These are phyloP conservation scores for Pagetopsis macropterus DNA, from an alignment of 2,797 vertebrate species.

Conservation along the genomic window DNA sequence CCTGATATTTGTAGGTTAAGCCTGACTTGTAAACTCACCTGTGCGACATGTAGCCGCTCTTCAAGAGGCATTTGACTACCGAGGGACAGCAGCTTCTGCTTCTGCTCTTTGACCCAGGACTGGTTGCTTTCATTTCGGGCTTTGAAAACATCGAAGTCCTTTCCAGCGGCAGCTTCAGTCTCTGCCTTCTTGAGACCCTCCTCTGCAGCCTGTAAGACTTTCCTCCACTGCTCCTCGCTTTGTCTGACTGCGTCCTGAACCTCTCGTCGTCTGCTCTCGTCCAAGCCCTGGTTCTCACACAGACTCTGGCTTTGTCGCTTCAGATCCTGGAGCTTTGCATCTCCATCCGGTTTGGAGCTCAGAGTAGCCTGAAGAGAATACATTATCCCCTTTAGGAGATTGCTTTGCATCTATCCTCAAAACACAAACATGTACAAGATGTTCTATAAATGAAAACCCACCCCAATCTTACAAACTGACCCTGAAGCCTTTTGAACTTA, in stretches of 20 bases:
- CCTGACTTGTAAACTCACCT: constrained; percentile 76
- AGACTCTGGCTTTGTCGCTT: constrained; percentile 56
- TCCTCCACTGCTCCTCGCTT: constrained; percentile 65
- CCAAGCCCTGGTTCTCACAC: constrained; percentile 54
- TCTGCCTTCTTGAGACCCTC: constrained; percentile 47
- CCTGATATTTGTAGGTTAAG: too few relatives aligned
- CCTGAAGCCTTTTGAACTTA: constrained; percentile 53
- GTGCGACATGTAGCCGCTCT: constrained; percentile 76
- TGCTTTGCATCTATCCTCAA: background rate
- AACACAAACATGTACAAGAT: background rate
- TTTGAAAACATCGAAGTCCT: constrained; percentile 75
- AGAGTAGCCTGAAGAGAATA: constrained; percentile 78
- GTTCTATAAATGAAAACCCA: background rate
- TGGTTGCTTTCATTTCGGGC: constrained; percentile 71
- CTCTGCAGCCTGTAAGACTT: constrained; percentile 42
- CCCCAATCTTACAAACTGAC: background rate
- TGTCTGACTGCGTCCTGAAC: constrained; percentile 49
- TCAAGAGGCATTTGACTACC: constrained; percentile 70
- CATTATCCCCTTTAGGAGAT: background rate
- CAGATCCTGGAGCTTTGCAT: constrained; percentile 78
- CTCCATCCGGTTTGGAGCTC: constrained; percentile 71
- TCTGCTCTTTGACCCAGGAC: constrained; percentile 84
- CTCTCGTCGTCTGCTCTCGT: constrained; percentile 45
- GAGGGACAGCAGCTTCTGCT: constrained; percentile 77
- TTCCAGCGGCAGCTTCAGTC: constrained; percentile 57